Base-by-base conservation (phyloP, 2,797 vertebrate genomes). In the Mycteria americana region DNA sequence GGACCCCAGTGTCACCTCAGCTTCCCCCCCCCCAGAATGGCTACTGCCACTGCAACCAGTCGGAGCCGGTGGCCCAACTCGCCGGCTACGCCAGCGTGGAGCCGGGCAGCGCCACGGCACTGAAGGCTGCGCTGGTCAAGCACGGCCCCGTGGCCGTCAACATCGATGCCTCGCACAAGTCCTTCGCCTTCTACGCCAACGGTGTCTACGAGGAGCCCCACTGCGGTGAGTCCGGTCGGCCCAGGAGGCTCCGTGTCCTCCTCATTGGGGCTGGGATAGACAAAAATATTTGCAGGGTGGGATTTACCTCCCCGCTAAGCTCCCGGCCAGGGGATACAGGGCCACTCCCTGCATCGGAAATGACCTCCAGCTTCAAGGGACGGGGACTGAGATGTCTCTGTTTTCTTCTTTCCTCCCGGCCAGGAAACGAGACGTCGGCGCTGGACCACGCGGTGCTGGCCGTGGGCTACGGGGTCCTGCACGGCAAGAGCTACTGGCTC, bases 381-480 rank as follows among this genome's bases (percentile, higher is more conserved):
- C 18, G 31, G 27, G 21, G 35, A 8, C 10, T 39, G 41, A 77
- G n/a, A 8, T 11, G 12, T 30, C 15, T n/a, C 25, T 0, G 0
- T n/a, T 82, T 48, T 31, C 35, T 59, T 70, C 33, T 57, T 18
- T 45, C 25, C 22, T 77, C 41, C 64, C 0, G 48, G 62, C 67
- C 76, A 99, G 98, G 98, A 53, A 94, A 94, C 76, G 97, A 96
- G 31, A 56, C 86, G 75, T 28, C 11, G 0, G 97, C 97, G 18
- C 87, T 98, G 96, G 98, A 99, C 90, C 98, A 99, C 1, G 97
- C 98, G 0, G 98, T 98, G 94, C 98, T 98, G 12, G 98, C 98
- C 2, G 98, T 98, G 79, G 98, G 98, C 39, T 98, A 98, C 4
- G 98, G 98, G 31, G 94, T 95, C 43, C 95, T 98, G 65, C 74